phyloP scores from a whole-genome alignment of 1,140 invertebrate genomes.

The Vanessa tameamea region DNA sequence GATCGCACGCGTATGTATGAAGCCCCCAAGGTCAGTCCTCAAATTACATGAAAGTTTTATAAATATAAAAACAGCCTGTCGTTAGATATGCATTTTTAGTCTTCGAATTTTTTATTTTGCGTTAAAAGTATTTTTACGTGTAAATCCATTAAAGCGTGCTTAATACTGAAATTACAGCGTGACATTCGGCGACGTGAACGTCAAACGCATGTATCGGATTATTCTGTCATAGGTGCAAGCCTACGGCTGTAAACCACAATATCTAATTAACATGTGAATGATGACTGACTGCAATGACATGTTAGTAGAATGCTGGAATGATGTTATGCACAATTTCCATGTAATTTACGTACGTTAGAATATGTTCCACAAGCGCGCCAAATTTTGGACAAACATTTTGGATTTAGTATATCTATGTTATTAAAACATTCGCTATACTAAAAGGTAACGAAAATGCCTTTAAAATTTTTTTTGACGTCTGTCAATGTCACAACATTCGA shows the following conservation, averaged over 20 bases:
- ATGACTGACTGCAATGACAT: slow-evolving; percentile 3
- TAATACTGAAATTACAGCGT: neutral
- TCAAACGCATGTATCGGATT: slow-evolving; percentile 9
- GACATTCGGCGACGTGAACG: neutral
- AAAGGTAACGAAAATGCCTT: too few species aligned
- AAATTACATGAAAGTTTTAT: too few species aligned
- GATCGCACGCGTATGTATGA: too few species aligned
- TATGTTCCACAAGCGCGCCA: neutral
- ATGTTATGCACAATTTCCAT: slow-evolving; percentile 4
- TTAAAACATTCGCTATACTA: too few species aligned
- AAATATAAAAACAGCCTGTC: too few species aligned
- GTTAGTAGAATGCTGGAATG: slow-evolving; percentile 3
- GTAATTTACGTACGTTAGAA: slow-evolving; percentile 7
- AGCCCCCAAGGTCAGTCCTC: too few species aligned
- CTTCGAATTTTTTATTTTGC: neutral
- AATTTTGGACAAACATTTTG: neutral
- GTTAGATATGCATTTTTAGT: too few species aligned
- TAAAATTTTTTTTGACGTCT: too few species aligned
- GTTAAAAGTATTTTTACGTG: neutral
- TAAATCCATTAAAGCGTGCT: neutral
- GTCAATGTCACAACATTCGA: neutral
- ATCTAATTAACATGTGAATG: slow-evolving; percentile 11
- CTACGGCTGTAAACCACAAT: slow-evolving; percentile 8
- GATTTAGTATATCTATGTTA: neutral
- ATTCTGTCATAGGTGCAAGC: slow-evolving; percentile 9